Percentiles rank a stretch among this genome's conserved stretches.
phyloP scores from a whole-genome alignment of 2,888 invertebrate species.

The Neria commutata region DNA sequence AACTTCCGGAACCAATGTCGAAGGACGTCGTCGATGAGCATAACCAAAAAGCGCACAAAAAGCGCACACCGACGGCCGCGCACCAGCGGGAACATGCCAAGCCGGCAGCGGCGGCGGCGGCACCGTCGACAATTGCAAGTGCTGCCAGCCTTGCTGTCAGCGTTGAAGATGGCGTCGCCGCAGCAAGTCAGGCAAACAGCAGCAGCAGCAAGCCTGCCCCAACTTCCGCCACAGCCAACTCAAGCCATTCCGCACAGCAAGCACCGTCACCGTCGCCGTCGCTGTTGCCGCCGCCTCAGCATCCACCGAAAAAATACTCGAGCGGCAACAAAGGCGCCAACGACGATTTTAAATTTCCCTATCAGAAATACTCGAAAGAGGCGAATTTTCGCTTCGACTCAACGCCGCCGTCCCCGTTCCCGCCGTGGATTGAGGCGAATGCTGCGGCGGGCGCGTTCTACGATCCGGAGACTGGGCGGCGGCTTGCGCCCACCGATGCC shows the following conservation, averaged over 20 bases:
- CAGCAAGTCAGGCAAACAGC: slow-evolving; percentile 14
- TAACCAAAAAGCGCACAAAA: slow-evolving; percentile 43
- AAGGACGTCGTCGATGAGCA: slow-evolving; percentile 43
- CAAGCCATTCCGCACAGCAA: too few relatives aligned
- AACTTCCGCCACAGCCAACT: too few relatives aligned
- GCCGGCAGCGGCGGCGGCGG: slow-evolving; percentile 27
- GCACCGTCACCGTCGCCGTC: slow-evolving; percentile 17
- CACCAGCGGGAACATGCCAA: slow-evolving; percentile 13
- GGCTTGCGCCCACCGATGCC: slow-evolving; percentile 58
- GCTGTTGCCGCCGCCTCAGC: slow-evolving; percentile 22
- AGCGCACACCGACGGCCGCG: slow-evolving; percentile 39
- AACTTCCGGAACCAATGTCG: slow-evolving; percentile 58
- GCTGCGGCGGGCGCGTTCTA: slow-evolving; percentile 44
- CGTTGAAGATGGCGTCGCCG: slow-evolving; percentile 18
- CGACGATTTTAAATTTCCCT: slow-evolving; percentile 64
- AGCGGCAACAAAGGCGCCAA: slow-evolving; percentile 39
- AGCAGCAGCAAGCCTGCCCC: slow-evolving; percentile 30
- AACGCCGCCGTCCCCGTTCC: slow-evolving; percentile 2
- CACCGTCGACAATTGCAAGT: slow-evolving; percentile 23
- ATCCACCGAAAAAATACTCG: slow-evolving; percentile 58
- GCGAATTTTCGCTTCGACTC: slow-evolving; percentile 66
- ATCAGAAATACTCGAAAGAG: slow-evolving; percentile 79
- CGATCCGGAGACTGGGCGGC: slow-evolving; percentile 54
- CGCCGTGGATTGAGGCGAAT: slow-evolving; percentile 28
- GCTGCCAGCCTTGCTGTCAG: neutral